Conservation (phyloP, 2,797 vertebrate genomes). For the Danio albolineatus region DNA sequence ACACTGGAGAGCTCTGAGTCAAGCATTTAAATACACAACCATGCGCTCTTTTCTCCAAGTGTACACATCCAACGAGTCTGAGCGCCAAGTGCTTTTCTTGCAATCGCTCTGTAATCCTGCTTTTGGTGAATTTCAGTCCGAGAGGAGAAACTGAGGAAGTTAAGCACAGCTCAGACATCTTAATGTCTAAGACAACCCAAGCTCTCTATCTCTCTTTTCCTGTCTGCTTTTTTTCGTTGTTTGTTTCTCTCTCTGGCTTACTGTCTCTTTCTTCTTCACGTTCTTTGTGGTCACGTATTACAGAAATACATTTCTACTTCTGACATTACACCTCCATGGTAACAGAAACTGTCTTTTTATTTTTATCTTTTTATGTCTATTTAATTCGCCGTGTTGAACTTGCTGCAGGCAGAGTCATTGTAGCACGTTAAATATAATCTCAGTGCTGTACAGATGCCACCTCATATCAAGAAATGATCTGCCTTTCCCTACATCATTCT, state of each 20-base stretch:
- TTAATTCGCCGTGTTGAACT: constrained; percentile 14
- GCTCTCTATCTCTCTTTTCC: constrained; percentile 19
- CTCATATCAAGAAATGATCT: constrained; percentile 16
- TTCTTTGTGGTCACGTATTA: constrained; percentile 15
- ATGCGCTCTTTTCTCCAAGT: neutral
- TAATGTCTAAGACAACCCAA: constrained; percentile 28
- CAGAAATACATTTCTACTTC: constrained; percentile 6
- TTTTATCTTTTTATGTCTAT: constrained; percentile 24
- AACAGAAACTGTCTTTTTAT: constrained; percentile 25
- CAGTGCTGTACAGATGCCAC: constrained; percentile 1
- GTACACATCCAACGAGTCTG: neutral
- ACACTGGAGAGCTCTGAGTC: neutral
- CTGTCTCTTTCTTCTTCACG: neutral
- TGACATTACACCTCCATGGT: constrained; percentile 29
- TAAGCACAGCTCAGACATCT: constrained; percentile 37
- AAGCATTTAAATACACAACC: neutral
- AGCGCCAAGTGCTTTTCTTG: constrained; percentile 6
- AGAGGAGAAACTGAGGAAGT: constrained; percentile 19
- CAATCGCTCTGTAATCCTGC: constrained; percentile 26
- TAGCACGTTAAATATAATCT: constrained; percentile 19
- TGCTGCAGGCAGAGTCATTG: constrained; percentile 28
- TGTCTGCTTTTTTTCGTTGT: constrained; percentile 4
- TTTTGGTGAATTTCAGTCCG: constrained; percentile 13
- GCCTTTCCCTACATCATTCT: neutral
- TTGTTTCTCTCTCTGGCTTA: neutral